Base-by-base conservation (phyloP, 2,888 invertebrate species). In the Helleia helle region DNA sequence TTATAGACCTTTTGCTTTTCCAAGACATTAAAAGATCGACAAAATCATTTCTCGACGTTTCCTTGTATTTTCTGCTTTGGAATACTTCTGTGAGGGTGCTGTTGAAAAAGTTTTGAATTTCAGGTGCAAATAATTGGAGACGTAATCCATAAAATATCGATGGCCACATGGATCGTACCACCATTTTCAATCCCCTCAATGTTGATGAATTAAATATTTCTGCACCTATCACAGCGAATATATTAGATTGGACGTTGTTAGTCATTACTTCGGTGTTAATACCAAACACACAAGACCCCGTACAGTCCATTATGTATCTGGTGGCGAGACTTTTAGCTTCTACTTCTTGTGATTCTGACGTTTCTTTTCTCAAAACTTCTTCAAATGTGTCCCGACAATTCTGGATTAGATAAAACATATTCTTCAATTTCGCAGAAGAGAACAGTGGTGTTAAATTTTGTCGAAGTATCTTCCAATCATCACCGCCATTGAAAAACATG, bases 401-500 rank as follows among this genome's bases (percentile, higher is more conserved):
- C 36, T 62, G 56, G 4, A 77, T 63, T 6, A 76, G 46, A 42
- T 65, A 52, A 36, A 76, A 80, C 79, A 79, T 80, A 11, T 60
- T 71, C 44, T 65, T 76, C 61, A 77, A 71, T 48, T 76, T 79
- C 0, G 65, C 52, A 0, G 71, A 65, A 0, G 75, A 64, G 46
- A 79, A 79, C 0, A 77, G 38, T 1, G 72, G 71, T 0, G 70
- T 70, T 7, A 71, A 42, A 39, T 74, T 71, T 46, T 76, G 77
- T 0, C 80, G 54, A 1, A 67, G 27, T 0, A 72, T 62, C 38
- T 67, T 73, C 77, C 80, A 79, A 1, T 51, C 45, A 46, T 77
- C 71, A 0, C 80, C 80, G 29, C 59, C 51, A 0, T 54, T 50
- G 36, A 54, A 60, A 44, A 77, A 75, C 1, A 79, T 43, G 22